phyloP scores from a whole-genome alignment of 2,797 vertebrate species.

The Dallia pectoralis region DNA sequence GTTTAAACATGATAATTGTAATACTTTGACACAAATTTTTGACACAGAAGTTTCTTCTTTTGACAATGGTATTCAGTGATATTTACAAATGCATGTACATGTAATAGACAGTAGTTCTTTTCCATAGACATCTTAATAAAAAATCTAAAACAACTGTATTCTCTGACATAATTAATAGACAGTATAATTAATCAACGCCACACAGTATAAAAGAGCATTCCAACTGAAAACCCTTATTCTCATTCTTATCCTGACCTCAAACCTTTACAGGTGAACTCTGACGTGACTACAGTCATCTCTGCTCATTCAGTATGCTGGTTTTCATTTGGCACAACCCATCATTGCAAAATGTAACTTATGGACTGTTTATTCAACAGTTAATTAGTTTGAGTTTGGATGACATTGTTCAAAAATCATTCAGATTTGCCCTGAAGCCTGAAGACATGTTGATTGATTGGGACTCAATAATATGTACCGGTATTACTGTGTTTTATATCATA shows the following conservation, averaged over 20 bases:
- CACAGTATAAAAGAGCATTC: constrained; percentile 75
- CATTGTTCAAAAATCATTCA: constrained; percentile 51
- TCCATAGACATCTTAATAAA: constrained; percentile 65
- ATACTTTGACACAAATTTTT: constrained; percentile 46
- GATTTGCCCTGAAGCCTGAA: constrained; percentile 32
- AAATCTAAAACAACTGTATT: constrained; percentile 62
- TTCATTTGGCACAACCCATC: constrained; percentile 18
- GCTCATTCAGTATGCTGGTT: constrained; percentile 16
- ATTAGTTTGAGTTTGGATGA: constrained; percentile 44
- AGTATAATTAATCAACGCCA: constrained; percentile 70
- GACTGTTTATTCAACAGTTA: constrained; percentile 41
- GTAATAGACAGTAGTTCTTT: constrained; percentile 63
- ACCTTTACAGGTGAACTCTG: constrained; percentile 13
- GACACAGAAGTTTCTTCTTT: constrained; percentile 65
- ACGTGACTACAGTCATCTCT: constrained; percentile 30
- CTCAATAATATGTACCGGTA: too few relatives aligned
- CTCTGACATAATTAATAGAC: constrained; percentile 61
- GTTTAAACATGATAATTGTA: constrained; percentile 47
- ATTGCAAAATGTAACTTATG: constrained; percentile 32
- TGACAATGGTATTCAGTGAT: constrained; percentile 71
- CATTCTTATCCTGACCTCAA: constrained; percentile 59
- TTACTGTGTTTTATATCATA: too few relatives aligned
- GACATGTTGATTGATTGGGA: constrained; percentile 23
- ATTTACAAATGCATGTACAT: constrained; percentile 77
- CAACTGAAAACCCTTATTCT: constrained; percentile 60